phyloP scores from a whole-genome alignment of 2,888 invertebrate species.

The Drosophila melanosoma region DNA sequence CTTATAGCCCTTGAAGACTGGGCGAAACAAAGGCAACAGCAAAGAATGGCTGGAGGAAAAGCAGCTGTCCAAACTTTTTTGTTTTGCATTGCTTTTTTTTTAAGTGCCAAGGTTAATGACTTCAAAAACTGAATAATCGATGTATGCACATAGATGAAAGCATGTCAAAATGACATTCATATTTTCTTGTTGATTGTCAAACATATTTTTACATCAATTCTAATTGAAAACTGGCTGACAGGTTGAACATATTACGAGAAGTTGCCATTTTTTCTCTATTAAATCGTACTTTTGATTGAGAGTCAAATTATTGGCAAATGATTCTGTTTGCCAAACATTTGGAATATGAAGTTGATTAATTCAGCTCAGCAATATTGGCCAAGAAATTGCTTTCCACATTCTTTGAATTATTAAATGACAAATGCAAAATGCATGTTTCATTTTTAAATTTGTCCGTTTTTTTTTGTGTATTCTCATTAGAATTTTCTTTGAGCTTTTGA shows the following conservation, averaged over 20 bases:
- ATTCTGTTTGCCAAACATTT: too few species aligned
- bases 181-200: not conserved
- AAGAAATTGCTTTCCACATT: too few species aligned
- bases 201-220: not conserved
- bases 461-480: too few species aligned
- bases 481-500: too few species aligned
- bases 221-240: not conserved
- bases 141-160: not conserved
- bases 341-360: too few species aligned
- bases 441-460: not conserved
- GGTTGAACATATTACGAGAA: not conserved
- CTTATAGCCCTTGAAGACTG: constrained; percentile 31
- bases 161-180: not conserved
- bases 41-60: not conserved
- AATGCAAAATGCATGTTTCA: not conserved
- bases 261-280: too few species aligned
- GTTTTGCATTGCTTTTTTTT: not conserved
- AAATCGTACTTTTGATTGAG: not conserved
- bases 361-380: too few species aligned
- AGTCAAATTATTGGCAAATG: too few species aligned
- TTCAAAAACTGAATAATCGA: not conserved
- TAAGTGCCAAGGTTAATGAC: constrained; percentile 9
- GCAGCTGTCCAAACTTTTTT: constrained; percentile 25
- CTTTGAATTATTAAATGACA: too few species aligned
- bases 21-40: constrained; percentile 18